These are phyloP conservation scores for Lates japonicus DNA, from an alignment of 2,797 vertebrate species.

Conservation along the genomic window DNA sequence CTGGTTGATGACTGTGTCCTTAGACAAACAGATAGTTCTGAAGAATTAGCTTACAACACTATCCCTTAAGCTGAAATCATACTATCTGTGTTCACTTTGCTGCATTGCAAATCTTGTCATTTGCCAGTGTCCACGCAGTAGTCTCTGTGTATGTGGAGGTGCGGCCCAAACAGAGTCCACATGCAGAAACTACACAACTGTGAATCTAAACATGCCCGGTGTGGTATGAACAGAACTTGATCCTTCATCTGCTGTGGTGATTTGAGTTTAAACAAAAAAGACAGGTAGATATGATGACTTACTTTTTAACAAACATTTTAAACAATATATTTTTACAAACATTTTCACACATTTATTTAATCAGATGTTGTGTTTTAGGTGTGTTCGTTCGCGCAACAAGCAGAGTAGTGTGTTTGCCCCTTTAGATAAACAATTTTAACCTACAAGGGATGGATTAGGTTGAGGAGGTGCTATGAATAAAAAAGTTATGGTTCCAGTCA, in stretches of 20 bases:
- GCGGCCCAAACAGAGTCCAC: neutral
- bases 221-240: neutral
- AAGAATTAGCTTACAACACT: neutral
- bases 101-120: neutral
- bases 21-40: neutral
- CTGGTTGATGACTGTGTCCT: slow-evolving; percentile 6
- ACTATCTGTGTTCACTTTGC: neutral
- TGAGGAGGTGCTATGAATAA: slow-evolving; percentile 9
- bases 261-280: neutral
- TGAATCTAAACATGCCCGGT: neutral
- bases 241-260: neutral
- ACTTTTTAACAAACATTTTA: neutral
- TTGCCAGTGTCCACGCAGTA: neutral
- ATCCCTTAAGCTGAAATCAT: neutral
- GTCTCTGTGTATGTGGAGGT: neutral
- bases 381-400: neutral
- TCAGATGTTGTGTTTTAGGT: neutral
- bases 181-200: neutral
- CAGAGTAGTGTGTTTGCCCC: neutral
- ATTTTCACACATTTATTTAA: neutral
- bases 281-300: neutral
- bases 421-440: neutral
- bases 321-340: neutral
- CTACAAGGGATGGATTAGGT: neutral
- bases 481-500: slow-evolving; percentile 17